Evolutionary conservation across 2,113 vertebrate species (phyloP).

Genomic region (Stegastes partitus): DNA sequence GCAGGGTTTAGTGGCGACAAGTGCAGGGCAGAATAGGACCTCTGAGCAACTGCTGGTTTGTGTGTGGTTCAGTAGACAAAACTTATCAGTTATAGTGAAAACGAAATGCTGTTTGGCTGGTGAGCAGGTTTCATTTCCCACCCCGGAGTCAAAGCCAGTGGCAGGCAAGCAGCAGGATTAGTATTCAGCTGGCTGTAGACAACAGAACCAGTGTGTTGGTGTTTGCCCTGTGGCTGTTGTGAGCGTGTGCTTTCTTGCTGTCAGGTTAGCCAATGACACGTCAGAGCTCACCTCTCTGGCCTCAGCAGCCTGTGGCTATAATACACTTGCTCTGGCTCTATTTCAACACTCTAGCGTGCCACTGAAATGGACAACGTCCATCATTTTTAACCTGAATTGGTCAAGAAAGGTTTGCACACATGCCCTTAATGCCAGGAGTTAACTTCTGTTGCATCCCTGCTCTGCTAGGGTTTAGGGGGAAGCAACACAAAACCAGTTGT

Average conservation of each 20-base stretch:
- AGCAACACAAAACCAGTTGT: too few relatives aligned
- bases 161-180: slow-evolving; percentile 57
- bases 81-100: slow-evolving; percentile 36
- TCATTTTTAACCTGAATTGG: background rate
- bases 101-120: slow-evolving; percentile 48
- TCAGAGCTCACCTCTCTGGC: slow-evolving; percentile 56
- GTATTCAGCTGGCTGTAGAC: slow-evolving; percentile 64
- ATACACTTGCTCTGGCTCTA: slow-evolving; percentile 11
- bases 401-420: background rate
- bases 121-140: slow-evolving; percentile 57
- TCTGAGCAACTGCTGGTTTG: slow-evolving; percentile 25
- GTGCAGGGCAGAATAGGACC: slow-evolving; percentile 27
- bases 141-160: slow-evolving; percentile 37
- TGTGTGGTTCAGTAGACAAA: slow-evolving; percentile 31
- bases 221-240: slow-evolving; percentile 75
- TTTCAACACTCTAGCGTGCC: background rate
- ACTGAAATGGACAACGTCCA: background rate
- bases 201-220: slow-evolving; percentile 48
- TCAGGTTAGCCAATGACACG: slow-evolving; percentile 62
- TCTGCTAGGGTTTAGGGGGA: too few relatives aligned
- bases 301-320: slow-evolving; percentile 35
- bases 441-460: too few relatives aligned
- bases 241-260: slow-evolving; percentile 38
- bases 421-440: background rate
- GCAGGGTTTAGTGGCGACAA: slow-evolving; percentile 18